phyloP scores from a whole-genome alignment of 1,140 invertebrate species.

The Eumeta japonica region DNA sequence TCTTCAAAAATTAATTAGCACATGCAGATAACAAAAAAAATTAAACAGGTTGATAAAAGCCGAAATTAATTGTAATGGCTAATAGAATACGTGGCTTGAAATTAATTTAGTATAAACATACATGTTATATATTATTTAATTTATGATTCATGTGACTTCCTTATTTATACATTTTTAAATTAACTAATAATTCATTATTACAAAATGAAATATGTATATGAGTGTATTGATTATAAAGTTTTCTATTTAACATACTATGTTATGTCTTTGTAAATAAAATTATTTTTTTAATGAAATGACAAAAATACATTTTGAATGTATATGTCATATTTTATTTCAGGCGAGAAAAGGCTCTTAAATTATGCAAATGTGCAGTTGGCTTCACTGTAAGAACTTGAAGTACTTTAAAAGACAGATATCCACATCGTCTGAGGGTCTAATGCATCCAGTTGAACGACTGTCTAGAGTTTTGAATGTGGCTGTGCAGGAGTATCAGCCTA shows the following conservation, averaged over 20 bases:
- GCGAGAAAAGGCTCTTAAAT: conserved; percentile 36
- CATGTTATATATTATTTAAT: background rate
- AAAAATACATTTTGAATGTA: too few species aligned
- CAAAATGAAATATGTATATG: too few species aligned
- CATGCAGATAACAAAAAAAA: background rate
- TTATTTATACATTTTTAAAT: background rate
- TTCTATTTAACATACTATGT: background rate
- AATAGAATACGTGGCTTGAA: too few species aligned
- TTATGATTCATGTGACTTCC: background rate
- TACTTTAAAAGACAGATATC: conserved; percentile 39
- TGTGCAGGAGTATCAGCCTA: too few species aligned
- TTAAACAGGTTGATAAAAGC: background rate
- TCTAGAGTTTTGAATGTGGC: too few species aligned
- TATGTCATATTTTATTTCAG: conserved; percentile 20
- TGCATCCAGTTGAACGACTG: too few species aligned
- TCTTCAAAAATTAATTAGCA: background rate
- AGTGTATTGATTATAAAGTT: background rate
- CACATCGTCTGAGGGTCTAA: conserved; percentile 37
- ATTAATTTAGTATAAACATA: background rate
- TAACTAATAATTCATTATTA: background rate
- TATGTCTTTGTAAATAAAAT: conserved; percentile 1
- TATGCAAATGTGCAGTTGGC: conserved; percentile 32
- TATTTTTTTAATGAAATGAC: too few species aligned
- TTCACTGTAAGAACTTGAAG: conserved; percentile 27
- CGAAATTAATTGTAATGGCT: conserved; percentile 2